Evolutionary conservation across 2,113 vertebrate genomes (phyloP).

Genomic region (Tachysurus vachellii): DNA sequence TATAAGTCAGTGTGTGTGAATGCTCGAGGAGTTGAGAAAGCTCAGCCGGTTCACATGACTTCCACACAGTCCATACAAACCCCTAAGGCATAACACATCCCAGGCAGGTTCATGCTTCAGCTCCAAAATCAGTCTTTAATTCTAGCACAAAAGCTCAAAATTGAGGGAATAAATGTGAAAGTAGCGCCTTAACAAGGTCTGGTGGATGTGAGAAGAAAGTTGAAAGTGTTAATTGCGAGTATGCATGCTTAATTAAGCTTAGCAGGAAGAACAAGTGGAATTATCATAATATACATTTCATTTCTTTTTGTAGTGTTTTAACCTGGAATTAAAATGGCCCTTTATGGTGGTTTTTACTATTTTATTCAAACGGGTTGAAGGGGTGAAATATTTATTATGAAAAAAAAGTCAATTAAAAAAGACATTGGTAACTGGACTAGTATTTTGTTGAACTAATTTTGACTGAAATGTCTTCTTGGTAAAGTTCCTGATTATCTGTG

Average conservation of each 20-base stretch:
- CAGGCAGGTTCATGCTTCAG: not conserved
- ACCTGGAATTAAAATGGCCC: not conserved
- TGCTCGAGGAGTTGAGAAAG: not conserved
- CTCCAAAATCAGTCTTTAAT: not conserved
- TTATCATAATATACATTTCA: not conserved
- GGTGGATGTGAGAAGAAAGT: not conserved
- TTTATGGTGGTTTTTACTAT: not conserved
- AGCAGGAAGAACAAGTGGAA: not conserved
- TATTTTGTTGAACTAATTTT: not conserved
- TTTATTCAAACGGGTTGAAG: not conserved
- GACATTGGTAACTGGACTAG: not conserved
- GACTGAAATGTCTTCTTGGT: not conserved
- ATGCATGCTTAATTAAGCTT: not conserved
- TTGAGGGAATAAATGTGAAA: not conserved
- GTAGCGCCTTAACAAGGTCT: not conserved
- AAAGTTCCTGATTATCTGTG: not conserved
- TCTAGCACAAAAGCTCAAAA: not conserved
- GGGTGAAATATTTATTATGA: not conserved
- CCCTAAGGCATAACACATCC: not conserved
- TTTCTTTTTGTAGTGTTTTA: not conserved
- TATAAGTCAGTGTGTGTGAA: not conserved
- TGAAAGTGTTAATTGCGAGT: not conserved
- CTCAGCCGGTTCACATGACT: constrained; percentile 37
- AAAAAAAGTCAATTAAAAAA: not conserved
- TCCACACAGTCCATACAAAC: constrained; percentile 3